Percentiles rank a stretch among this genome's conserved stretches.
Evolutionary conservation across 2,113 vertebrate species (phyloP).

Genomic region (Sminthopsis crassicaudata): DNA sequence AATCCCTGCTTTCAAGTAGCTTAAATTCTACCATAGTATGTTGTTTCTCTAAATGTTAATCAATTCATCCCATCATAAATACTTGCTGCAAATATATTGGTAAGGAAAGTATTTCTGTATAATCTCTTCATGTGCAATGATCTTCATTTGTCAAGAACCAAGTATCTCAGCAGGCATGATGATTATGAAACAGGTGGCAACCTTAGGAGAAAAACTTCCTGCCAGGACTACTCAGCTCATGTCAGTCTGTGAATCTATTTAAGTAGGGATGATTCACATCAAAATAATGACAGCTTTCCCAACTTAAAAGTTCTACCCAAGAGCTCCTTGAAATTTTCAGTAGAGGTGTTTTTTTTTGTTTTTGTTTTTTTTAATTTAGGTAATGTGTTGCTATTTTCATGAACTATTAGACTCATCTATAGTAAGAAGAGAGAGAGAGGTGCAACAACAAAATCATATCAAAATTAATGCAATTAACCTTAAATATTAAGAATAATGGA

Average conservation of each 20-base stretch:
- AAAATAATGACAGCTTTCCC: background rate
- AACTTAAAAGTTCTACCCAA: background rate
- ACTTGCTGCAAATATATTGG: background rate
- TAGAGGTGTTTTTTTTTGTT: background rate
- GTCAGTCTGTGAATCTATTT: background rate
- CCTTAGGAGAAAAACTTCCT: background rate
- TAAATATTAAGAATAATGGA: background rate
- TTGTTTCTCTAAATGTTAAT: background rate
- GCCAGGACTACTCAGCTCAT: slow-evolving; percentile 1
- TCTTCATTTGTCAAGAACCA: background rate
- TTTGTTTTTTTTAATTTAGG: background rate
- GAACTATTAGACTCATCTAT: background rate
- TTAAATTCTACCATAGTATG: background rate
- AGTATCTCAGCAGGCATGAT: background rate
- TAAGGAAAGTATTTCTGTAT: background rate
- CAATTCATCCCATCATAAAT: background rate
- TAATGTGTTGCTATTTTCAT: background rate
- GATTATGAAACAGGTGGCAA: slow-evolving; percentile 10
- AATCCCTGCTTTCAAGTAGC: background rate
- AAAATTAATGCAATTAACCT: background rate
- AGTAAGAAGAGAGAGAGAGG: background rate
- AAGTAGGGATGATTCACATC: background rate
- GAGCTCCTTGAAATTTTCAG: background rate
- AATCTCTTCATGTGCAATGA: background rate
- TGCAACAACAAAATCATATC: background rate